These are phyloP conservation scores for Thyatira batis DNA, from an alignment of 2,888 invertebrate species.

Conservation along the genomic window DNA sequence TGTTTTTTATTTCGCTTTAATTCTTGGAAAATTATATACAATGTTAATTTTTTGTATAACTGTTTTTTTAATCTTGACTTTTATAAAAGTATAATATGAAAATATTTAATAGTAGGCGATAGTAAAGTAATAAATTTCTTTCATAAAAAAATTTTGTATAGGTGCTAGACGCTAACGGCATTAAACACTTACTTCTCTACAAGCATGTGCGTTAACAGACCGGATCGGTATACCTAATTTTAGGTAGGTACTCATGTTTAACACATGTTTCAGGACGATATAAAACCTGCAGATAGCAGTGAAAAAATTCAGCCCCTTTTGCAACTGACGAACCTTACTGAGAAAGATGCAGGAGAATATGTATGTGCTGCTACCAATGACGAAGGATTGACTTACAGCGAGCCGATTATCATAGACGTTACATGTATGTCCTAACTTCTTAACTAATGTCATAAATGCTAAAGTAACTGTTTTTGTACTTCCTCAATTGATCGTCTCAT, in stretches of 20 bases:
- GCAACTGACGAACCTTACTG: conserved; percentile 46
- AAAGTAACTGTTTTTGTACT: too few relatives aligned
- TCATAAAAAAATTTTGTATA: not conserved
- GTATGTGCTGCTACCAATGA: conserved; percentile 68
- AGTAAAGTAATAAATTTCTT: too few relatives aligned
- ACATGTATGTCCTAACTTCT: conserved; percentile 61
- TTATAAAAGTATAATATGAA: too few relatives aligned
- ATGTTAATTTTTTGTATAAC: too few relatives aligned
- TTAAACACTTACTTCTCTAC: not conserved
- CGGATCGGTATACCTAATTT: not conserved
- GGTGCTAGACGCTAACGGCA: not conserved
- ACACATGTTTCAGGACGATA: conserved; percentile 54
- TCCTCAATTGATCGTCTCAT: too few relatives aligned
- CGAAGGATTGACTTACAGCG: conserved; percentile 60
- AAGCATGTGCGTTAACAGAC: not conserved
- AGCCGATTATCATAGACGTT: conserved; percentile 58
- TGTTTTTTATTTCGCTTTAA: too few relatives aligned
- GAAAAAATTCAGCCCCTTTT: conserved; percentile 46
- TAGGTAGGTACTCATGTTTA: too few relatives aligned
- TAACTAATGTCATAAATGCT: too few relatives aligned
- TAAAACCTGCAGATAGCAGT: conserved; percentile 40
- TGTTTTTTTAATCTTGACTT: too few relatives aligned
- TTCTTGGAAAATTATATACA: too few relatives aligned
- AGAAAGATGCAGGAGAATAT: conserved; percentile 64
- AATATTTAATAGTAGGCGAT: too few relatives aligned